Conservation (phyloP, 2,888 invertebrate species). For the Drymonia ruficornis region DNA sequence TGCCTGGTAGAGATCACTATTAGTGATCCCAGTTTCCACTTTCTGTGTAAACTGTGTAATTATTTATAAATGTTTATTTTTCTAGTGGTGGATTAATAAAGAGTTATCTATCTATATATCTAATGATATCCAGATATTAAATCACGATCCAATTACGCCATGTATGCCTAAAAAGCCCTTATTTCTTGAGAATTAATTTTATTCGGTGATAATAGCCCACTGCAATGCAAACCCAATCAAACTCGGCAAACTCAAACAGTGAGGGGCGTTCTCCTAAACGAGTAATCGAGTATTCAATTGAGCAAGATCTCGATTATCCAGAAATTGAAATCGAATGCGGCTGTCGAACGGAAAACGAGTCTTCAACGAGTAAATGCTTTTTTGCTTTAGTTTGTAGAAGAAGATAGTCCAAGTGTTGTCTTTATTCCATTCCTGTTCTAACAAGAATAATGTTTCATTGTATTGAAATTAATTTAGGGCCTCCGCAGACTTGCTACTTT, state of each 20-base stretch:
- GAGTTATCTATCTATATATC: no score
- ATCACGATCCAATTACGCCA: constrained; percentile 11
- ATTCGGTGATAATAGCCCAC: constrained; percentile 62
- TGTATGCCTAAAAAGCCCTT: constrained; percentile 25
- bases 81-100: no score
- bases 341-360: constrained; percentile 70
- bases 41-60: no score
- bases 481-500: no score
- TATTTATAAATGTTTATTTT: no score
- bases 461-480: background rate
- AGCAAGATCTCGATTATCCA: constrained; percentile 81
- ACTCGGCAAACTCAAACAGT: constrained; percentile 78
- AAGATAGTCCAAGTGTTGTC: constrained; percentile 40
- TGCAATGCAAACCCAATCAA: constrained; percentile 79
- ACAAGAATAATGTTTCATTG: background rate
- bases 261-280: constrained; percentile 74
- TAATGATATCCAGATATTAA: constrained; percentile 5
- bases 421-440: constrained; percentile 12
- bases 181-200: constrained; percentile 58
- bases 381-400: constrained; percentile 33
- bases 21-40: no score
- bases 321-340: constrained; percentile 78
- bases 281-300: constrained; percentile 83
- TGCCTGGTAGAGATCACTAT: no score
- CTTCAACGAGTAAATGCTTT: constrained; percentile 52